Base-by-base conservation (phyloP, 2,113 vertebrate genomes). In the Entosphenus tridentatus region DNA sequence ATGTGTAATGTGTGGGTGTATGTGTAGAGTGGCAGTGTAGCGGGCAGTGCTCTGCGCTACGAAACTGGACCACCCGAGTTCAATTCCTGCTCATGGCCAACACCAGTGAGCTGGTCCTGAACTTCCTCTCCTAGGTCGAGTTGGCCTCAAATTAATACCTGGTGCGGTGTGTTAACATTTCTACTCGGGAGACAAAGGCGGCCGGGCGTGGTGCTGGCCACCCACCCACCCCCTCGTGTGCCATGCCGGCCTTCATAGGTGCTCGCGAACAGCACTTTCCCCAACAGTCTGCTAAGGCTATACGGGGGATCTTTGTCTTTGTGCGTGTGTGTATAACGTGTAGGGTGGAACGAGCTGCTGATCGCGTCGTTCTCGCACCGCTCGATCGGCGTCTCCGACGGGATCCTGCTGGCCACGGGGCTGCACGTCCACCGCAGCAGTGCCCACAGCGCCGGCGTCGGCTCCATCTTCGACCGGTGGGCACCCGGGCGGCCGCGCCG, bases 351-450 rank as follows among this genome's bases (percentile, higher is more conserved):
- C 0, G 91, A 96, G 72, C 77, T 96, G 74, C 85, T 96, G 2
- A 95, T 96, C 8, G 91, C 89, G 21, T 96, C 89, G 1, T 96
- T 95, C 77, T 96, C 89, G 2, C 91, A 96, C 73, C 89, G 91
- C 73, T 95, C 91, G 0, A 87, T 96, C 69, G 89, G 87, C 0
- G 89, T 96, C 18, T 89, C 91, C 75, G 91, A 96, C 0, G 89
- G 89, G n/a, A 96, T 96, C 75, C 80, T 96, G 10, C 77, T 96
- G 76, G 89, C 89, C 72, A 95, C 88, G 0, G 91, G 91, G 8
- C 80, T 96, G 57, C 89, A 95, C 0, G 90, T 96, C 14, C 90
- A 95, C 73, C 83, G 88, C 68, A 95, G 84, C 77, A 96, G 90
- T 0, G 89, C 89, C 57, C 91, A 96, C 78, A 93, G 89, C 1